These are phyloP conservation scores for Thomomys bottae DNA, from an alignment of 2,113 vertebrate genomes.

Conservation along the genomic window DNA sequence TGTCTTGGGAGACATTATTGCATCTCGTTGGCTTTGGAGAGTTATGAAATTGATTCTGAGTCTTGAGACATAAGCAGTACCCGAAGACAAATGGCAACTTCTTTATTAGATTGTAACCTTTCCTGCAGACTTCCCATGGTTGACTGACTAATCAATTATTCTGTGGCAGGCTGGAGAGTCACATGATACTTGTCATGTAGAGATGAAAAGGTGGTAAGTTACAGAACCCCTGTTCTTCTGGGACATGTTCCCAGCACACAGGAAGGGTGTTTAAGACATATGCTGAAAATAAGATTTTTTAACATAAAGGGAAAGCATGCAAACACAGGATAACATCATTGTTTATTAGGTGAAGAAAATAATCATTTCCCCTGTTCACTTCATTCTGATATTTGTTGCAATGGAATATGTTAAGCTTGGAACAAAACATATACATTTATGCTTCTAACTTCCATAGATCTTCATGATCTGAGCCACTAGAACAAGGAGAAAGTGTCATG, in stretches of 20 bases:
- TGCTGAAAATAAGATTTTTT: conserved; percentile 56
- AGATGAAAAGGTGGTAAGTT: conserved; percentile 61
- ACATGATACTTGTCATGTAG: conserved; percentile 66
- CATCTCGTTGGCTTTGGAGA: neutral
- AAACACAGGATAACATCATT: neutral
- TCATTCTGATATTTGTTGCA: neutral
- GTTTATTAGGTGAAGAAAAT: neutral
- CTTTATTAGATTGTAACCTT: neutral
- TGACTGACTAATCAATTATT: neutral
- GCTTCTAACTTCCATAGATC: neutral
- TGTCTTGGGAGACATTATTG: neutral
- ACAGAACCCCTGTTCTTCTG: conserved; percentile 64
- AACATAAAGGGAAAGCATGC: neutral
- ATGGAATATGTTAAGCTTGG: neutral
- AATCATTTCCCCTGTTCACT: neutral
- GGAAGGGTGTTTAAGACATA: conserved; percentile 71
- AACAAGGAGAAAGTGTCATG: neutral
- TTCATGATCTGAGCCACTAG: neutral
- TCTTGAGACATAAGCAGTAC: neutral
- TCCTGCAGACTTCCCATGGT: neutral
- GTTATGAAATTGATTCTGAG: neutral
- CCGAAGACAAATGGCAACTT: neutral
- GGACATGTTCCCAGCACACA: conserved; percentile 70
- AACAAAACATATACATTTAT: accelerated
- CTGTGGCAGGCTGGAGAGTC: neutral